Base-by-base conservation (phyloP, 2,888 invertebrate species). In the Metellina segmentata region DNA sequence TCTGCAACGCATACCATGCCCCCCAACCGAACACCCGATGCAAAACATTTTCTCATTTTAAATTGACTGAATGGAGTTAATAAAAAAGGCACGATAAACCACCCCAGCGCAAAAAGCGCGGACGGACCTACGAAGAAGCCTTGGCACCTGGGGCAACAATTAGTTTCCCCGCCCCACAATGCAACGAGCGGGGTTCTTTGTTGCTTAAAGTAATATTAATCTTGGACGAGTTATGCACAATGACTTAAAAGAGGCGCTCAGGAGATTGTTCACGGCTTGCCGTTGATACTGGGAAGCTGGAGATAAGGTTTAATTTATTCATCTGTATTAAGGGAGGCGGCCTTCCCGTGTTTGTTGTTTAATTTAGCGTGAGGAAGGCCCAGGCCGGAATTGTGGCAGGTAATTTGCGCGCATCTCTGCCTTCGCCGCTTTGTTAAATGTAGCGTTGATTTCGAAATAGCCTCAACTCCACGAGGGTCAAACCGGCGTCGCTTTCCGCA, bases 281-380 rank as follows among this genome's bases (percentile, higher is more conserved):
- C 52, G 61, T 81, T 74, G 88, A 88, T 81, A 88, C 88, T 88
- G 88, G 71, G 70, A n/a, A 74, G 11, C 48, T 34, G 61, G 74
- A 88, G 88, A 88, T 88, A 88, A 88, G 88, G 88, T 88, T 88
- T 88, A 88, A 88, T 88, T 88, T 88, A 88, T 88, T 88, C 88
- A 88, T 88, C 81, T 88, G 88, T 61, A 74, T 88, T 69, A 81
- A 72, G 70, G 34, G 19, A 20, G 34, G 71, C 49, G 48, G 85
- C 69, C 61, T 34, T 52, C 16, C 49, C 49, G 71, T 53, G 74
- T 77, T 71, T 77, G 89, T 81, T 79, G 87, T 79, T 90, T 85
- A 90, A 90, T 90, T 90, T 90, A 69, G 85, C 89, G 89, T 78
- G 85, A 48, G 88, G 49, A 52, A 86, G 53, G 53, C 53, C 52